Conservation (phyloP, 2,797 vertebrate genomes). For the Syndactyla subalaris region DNA sequence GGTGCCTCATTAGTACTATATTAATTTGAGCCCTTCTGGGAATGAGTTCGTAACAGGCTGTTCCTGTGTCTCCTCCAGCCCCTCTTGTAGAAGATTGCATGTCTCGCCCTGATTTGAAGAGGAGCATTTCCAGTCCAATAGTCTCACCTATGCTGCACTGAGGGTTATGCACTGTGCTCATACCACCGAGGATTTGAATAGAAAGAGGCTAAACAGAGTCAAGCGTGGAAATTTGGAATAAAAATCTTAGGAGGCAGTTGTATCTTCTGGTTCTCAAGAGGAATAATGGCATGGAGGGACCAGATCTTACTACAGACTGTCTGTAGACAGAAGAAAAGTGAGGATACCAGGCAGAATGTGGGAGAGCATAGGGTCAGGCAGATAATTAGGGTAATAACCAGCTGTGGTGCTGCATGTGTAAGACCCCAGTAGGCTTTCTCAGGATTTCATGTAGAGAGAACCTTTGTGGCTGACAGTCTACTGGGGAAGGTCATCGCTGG, state of each 20-base stretch:
- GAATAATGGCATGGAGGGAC: not conserved
- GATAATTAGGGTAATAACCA: not conserved
- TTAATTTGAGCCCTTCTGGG: not conserved
- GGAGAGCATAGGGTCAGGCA: not conserved
- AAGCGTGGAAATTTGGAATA: not conserved
- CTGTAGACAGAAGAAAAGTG: not conserved
- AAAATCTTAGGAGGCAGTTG: not conserved
- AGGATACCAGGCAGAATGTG: not conserved
- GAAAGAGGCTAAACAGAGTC: not conserved
- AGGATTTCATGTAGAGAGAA: rapidly evolving
- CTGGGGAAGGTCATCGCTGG: not conserved
- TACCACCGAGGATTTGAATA: not conserved
- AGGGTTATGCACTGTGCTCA: not conserved
- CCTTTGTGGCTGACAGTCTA: rapidly evolving
- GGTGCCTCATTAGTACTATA: not conserved
- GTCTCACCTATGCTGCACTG: rapidly evolving
- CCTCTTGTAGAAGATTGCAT: not conserved
- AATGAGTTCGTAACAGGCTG: not conserved
- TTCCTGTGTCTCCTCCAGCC: not conserved
- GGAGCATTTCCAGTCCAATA: not conserved
- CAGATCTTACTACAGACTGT: not conserved
- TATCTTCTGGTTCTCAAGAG: not conserved
- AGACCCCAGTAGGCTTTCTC: not conserved
- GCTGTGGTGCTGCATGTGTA: not conserved
- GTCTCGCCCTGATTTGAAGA: not conserved